Base-by-base conservation (phyloP, 2,888 invertebrate species). In the Pheosia tremula region DNA sequence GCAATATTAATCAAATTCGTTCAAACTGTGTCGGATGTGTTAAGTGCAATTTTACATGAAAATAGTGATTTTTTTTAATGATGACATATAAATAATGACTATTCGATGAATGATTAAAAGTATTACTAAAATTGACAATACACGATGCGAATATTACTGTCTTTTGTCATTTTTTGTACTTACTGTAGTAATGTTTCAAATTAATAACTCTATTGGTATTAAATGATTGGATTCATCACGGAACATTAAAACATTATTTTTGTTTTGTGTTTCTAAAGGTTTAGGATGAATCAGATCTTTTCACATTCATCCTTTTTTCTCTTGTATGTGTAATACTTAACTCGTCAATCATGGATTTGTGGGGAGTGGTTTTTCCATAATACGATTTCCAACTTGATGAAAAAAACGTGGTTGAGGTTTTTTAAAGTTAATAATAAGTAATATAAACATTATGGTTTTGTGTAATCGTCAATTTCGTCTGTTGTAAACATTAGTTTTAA, bases 401-500 rank as follows among this genome's bases (percentile, higher is more conserved):
- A 13, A 56, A 52, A 0, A 45, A 4, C 13, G 4, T 36, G 56
- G 56, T 56, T 56, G 43, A 45, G 56, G 56, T 54, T 39, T 59
- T 53, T 39, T 58, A 58, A 54, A 55, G 37, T 50, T 49, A 55
- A 56, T 59, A 57, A 54, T 50, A 56, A 59, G n/a, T 62, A 62
- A 56, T 61, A 57, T 58, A 62, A 66, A 74, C 63, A 63, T 72
- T 67, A 66, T 47, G 62, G 4, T 65, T 72, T 68, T 66, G 59
- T 68, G 63, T 77, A 72, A 77, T 70, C 65, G 68, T 78, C 70
- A 63, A 71, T 71, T 82, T 79, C 80, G 75, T 82, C 82, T 84
- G 80, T 86, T 83, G 80, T 86, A 88, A 80, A 55, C 66, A 61
- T 80, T 86, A 85, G 82, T 75, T 75, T 76, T 81, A 81, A 79